Evolutionary conservation across 2,113 vertebrate genomes (phyloP), one percentile per base, ranked within the genome.

Genomic region (Kryptolebias marmoratus): DNA sequence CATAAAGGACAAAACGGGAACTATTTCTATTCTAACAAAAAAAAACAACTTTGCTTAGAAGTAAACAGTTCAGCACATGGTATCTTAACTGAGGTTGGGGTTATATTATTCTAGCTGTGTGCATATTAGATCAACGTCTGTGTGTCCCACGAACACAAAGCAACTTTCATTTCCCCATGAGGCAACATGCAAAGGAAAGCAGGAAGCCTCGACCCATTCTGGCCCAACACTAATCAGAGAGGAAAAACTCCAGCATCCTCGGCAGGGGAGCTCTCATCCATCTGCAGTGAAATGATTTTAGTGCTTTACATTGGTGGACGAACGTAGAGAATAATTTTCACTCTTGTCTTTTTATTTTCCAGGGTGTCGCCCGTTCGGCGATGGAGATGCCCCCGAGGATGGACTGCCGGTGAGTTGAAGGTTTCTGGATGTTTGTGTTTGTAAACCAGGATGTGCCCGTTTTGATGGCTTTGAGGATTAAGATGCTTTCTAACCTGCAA

Each of bases 351-450:
- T 11, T 12, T 77, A 16, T 80, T 3, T 83, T 88, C 1, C 89
- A 97, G 96, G 95, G 75, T 96, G 94, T 83, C 92, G 94, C 70
- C 75, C 92, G 2, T 93, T 95, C 83, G 95, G 90, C 74, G 96
- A 97, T 76, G 83, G 91, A 11, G 95, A 96, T 84, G 89, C 85
- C 82, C 81, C 92, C 44, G 96, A 96, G 81, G 95, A 96, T 76
- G 95, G 95, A 79, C 91, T 94, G 90, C 95, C 94, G 90, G 97
- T 98, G 87, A 96, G 96, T 30, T 16, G 8, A 42, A 5, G 54
- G 5, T 13, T 44, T 50, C 11, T 53, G 39, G 39, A 42, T 42
- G 52, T 49, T 7, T n/a, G 47, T 49, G 27, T 67, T 30, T 64
- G 5, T 31, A 14, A 0, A 32, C 53, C 7, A 28, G 13, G 18